A percentile compares a stretch with the other conserved stretches of the same genome.
Conservation (phyloP, 2,888 invertebrate genomes). For the Phorcus lineatus region DNA sequence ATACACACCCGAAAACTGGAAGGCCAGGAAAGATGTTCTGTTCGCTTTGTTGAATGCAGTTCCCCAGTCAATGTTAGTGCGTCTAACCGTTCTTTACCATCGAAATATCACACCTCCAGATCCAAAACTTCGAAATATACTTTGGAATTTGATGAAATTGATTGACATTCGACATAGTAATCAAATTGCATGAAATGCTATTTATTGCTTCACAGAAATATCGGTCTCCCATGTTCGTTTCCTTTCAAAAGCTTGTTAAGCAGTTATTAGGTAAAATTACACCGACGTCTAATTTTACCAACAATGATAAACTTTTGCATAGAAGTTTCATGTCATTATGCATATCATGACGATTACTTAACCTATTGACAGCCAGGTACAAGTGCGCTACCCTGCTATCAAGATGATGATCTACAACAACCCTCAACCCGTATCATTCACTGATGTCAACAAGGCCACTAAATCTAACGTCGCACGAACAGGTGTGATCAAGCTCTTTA, state of each 20-base stretch:
- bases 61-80: conserved; percentile 31
- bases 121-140: too few relatives aligned
- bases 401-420: conserved; percentile 12
- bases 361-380: conserved; percentile 17
- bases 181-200: too few relatives aligned
- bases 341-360: too few relatives aligned
- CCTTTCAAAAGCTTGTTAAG: too few relatives aligned
- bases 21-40: conserved; percentile 33
- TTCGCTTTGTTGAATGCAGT: conserved; percentile 30
- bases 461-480: conserved; percentile 24
- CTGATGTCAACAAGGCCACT: conserved; percentile 23
- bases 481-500: background rate
- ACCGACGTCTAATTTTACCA: too few relatives aligned
- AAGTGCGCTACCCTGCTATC: conserved; percentile 19
- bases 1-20: conserved; percentile 22
- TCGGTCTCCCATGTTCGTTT: too few relatives aligned
- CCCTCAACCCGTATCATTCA: background rate
- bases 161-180: too few relatives aligned
- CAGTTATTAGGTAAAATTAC: too few relatives aligned
- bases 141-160: too few relatives aligned
- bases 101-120: too few relatives aligned
- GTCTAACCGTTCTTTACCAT: too few relatives aligned
- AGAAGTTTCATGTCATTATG: too few relatives aligned
- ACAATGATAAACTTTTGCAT: background rate
- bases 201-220: background rate